A percentile compares a stretch with the other conserved stretches of the same genome.
These are phyloP conservation scores for Thaumetopoea pityocampa DNA, from an alignment of 1,140 invertebrate genomes.

Conservation along the genomic window DNA sequence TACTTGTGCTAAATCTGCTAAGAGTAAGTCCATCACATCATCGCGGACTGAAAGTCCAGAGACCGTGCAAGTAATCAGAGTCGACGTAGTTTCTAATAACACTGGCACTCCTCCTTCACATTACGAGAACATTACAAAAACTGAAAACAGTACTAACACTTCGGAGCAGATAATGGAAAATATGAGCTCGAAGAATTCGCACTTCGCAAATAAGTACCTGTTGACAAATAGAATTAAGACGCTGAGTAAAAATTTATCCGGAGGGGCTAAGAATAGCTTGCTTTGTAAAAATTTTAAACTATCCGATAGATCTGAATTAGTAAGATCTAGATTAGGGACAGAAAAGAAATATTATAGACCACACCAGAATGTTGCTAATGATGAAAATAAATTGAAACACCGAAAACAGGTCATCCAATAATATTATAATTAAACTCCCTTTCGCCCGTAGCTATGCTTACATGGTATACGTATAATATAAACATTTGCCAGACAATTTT, in stretches of 20 bases:
- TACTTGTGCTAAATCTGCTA: conserved; percentile 53
- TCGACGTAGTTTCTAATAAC: conserved; percentile 64
- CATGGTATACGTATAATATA: too few relatives aligned
- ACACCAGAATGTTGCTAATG: too few relatives aligned
- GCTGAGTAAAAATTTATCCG: conserved; percentile 51
- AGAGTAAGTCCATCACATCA: conserved; percentile 66
- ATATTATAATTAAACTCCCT: too few relatives aligned
- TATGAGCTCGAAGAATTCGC: conserved; percentile 29
- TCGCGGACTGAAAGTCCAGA: conserved; percentile 65
- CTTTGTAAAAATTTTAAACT: conserved; percentile 65
- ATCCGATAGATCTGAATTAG: conserved; percentile 34
- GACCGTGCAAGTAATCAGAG: conserved; percentile 68
- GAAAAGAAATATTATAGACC: conserved; percentile 1
- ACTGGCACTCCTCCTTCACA: conserved; percentile 40
- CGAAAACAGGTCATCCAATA: too few relatives aligned
- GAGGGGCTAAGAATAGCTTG: conserved; percentile 57
- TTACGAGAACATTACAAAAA: conserved; percentile 39
- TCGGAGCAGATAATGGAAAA: conserved; percentile 27
- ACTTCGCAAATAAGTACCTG: conserved; percentile 51
- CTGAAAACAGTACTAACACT: conserved; percentile 6
- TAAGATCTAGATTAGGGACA: conserved; percentile 14
- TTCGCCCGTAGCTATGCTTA: too few relatives aligned
- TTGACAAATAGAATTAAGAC: conserved; percentile 56
- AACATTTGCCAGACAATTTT: too few relatives aligned
- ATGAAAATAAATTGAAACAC: conserved; percentile 3